Conservation (phyloP, 2,888 invertebrate species). For the Coenonympha arcania region DNA sequence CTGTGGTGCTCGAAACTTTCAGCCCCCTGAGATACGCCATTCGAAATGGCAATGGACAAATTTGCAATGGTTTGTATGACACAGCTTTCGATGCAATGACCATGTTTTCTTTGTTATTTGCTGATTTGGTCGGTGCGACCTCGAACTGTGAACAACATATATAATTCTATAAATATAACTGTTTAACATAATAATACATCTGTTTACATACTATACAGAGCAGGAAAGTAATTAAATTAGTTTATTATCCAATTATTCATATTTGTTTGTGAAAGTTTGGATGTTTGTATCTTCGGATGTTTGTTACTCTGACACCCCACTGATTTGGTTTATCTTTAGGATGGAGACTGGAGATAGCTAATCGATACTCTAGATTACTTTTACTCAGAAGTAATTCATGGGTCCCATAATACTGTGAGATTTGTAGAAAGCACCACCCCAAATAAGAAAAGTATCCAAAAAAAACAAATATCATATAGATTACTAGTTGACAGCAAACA, state of each 20-base stretch:
- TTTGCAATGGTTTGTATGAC: conserved; percentile 52
- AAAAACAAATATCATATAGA: no score
- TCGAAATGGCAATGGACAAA: conserved; percentile 38
- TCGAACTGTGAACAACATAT: conserved; percentile 13
- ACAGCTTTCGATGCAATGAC: neutral
- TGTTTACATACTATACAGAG: neutral
- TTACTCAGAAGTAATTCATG: no score
- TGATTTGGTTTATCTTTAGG: no score
- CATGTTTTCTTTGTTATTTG: neutral
- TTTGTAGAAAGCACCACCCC: no score
- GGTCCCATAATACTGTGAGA: no score
- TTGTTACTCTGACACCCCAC: no score
- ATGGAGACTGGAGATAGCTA: no score
- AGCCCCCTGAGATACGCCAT: conserved; percentile 54
- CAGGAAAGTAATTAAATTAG: neutral
- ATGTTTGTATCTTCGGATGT: no score
- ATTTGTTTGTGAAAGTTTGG: no score
- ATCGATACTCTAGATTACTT: no score
- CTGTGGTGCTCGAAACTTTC: conserved; percentile 46
- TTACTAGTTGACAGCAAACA: no score
- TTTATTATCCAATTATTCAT: neutral
- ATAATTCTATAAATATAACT: neutral
- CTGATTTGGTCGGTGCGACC: neutral
- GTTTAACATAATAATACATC: neutral
- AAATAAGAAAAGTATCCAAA: no score